A percentile compares a stretch with the other conserved stretches of the same genome.
These are phyloP conservation scores for Hylaeus volcanicus DNA, from an alignment of 1,140 invertebrate species.

Conservation along the genomic window DNA sequence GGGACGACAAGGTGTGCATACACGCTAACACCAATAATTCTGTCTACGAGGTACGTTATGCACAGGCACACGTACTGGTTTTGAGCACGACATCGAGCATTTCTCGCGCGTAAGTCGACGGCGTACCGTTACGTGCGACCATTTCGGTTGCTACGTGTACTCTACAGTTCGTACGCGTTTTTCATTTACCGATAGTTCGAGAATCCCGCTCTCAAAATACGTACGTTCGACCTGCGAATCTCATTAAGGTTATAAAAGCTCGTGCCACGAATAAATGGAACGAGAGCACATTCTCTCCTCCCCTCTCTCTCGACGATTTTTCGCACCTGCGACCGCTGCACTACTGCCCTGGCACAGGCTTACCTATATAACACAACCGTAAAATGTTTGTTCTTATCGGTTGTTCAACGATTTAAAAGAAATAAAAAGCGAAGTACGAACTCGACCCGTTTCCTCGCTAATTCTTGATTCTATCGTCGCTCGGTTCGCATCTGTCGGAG, in stretches of 20 bases:
- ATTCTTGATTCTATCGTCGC: too few relatives aligned
- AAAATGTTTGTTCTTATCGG: too few relatives aligned
- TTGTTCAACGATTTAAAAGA: too few relatives aligned
- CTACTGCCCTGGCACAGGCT: too few relatives aligned
- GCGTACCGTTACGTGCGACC: slow-evolving; percentile 41
- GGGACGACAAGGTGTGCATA: background rate
- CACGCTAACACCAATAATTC: slow-evolving; percentile 6
- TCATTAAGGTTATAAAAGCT: background rate
- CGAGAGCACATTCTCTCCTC: too few relatives aligned
- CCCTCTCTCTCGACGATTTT: too few relatives aligned
- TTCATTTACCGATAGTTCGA: slow-evolving; percentile 31
- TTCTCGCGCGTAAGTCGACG: slow-evolving; percentile 43
- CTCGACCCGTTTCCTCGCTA: too few relatives aligned
- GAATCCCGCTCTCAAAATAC: slow-evolving; percentile 3
- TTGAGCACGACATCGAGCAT: slow-evolving; percentile 41
- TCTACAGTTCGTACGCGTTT: slow-evolving; percentile 42
- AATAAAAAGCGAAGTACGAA: too few relatives aligned
- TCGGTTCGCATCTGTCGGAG: too few relatives aligned
- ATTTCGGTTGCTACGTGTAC: slow-evolving; percentile 35
- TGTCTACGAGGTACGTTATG: slow-evolving; percentile 2
- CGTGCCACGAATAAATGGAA: slow-evolving; percentile 2
- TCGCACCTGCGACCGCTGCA: too few relatives aligned
- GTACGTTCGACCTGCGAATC: background rate
- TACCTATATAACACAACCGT: too few relatives aligned
- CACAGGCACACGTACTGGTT: slow-evolving; percentile 8